A percentile compares a stretch with the other conserved stretches of the same genome.
phyloP scores from a whole-genome alignment of 1,140 invertebrate species.

The Dinoponera quadriceps region DNA sequence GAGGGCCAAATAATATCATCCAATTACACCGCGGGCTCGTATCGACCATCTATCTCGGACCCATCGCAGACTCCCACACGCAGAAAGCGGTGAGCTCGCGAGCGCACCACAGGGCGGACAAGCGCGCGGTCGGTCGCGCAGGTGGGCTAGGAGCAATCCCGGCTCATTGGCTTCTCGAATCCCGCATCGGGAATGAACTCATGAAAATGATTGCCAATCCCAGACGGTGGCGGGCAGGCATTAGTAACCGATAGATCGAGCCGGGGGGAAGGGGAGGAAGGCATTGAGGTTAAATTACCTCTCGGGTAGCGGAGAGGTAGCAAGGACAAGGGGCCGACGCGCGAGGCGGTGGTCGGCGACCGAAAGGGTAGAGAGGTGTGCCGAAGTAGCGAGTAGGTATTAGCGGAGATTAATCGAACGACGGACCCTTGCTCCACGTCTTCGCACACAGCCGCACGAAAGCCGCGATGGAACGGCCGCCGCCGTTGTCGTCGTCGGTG shows the following conservation, averaged over 20 bases:
- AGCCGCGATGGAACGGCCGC: conserved; percentile 52
- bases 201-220: conserved; percentile 77
- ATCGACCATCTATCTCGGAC: conserved; percentile 52
- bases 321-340: conserved; percentile 66
- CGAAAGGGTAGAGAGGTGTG: conserved; percentile 65
- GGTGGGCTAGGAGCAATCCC: conserved; percentile 53
- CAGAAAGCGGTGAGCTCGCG: conserved; percentile 4
- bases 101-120: neutral
- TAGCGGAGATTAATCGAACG: conserved; percentile 80
- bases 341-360: conserved; percentile 63
- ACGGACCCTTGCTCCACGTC: conserved; percentile 63
- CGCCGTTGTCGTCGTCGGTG: conserved; percentile 34
- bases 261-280: conserved; percentile 46
- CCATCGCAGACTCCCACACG: conserved; percentile 28
- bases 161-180: conserved; percentile 58
- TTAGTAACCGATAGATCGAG: conserved; percentile 77
- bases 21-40: conserved; percentile 41
- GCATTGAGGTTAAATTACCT: conserved; percentile 76
- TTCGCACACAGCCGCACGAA: conserved; percentile 62
- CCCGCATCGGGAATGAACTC: conserved; percentile 67
- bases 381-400: conserved; percentile 77
- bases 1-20: conserved; percentile 54
- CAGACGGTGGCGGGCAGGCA: conserved; percentile 64
- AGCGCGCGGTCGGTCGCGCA: conserved; percentile 31
- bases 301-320: conserved; percentile 54